These are phyloP conservation scores for Yponomeuta malinellus DNA, from an alignment of 2,888 invertebrate genomes.

Conservation along the genomic window DNA sequence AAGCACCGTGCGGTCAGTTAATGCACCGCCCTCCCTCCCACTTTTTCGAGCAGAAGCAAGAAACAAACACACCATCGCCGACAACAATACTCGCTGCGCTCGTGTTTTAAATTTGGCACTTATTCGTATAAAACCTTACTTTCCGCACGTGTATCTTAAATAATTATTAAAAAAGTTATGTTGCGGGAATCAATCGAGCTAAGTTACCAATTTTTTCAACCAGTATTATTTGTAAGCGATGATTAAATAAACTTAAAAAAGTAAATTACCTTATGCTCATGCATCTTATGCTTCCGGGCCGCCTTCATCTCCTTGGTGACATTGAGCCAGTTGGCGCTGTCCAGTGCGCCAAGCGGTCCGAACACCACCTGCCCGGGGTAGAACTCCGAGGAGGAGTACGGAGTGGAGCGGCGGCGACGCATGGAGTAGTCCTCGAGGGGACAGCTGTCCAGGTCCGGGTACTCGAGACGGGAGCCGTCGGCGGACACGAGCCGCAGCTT, in stretches of 20 bases:
- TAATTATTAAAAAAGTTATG: too few relatives aligned
- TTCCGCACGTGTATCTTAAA: too few relatives aligned
- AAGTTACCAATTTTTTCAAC: too few relatives aligned
- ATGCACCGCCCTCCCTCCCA: too few relatives aligned
- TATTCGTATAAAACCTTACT: too few relatives aligned
- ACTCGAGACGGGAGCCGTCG: slow-evolving; percentile 78
- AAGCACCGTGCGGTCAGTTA: too few relatives aligned
- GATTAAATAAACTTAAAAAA: neutral
- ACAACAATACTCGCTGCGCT: too few relatives aligned
- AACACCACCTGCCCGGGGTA: slow-evolving; percentile 77
- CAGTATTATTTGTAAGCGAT: too few relatives aligned
- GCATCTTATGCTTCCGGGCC: slow-evolving; percentile 75
- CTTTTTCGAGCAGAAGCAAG: too few relatives aligned
- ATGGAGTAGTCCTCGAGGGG: slow-evolving; percentile 83
- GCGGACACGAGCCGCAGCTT: slow-evolving; percentile 80
- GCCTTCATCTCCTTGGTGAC: slow-evolving; percentile 84
- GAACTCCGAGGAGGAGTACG: slow-evolving; percentile 66
- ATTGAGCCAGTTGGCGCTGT: slow-evolving; percentile 87
- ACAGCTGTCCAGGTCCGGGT: slow-evolving; percentile 81
- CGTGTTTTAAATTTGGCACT: too few relatives aligned
- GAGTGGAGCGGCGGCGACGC: slow-evolving; percentile 74
- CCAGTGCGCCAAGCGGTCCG: slow-evolving; percentile 83
- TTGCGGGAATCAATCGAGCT: too few relatives aligned
- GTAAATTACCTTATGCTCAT: slow-evolving; percentile 66
- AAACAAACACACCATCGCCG: too few relatives aligned